A percentile compares a stretch with the other conserved stretches of the same genome.
phyloP scores from a whole-genome alignment of 2,113 vertebrate genomes.

The Montifringilla adamsi region DNA sequence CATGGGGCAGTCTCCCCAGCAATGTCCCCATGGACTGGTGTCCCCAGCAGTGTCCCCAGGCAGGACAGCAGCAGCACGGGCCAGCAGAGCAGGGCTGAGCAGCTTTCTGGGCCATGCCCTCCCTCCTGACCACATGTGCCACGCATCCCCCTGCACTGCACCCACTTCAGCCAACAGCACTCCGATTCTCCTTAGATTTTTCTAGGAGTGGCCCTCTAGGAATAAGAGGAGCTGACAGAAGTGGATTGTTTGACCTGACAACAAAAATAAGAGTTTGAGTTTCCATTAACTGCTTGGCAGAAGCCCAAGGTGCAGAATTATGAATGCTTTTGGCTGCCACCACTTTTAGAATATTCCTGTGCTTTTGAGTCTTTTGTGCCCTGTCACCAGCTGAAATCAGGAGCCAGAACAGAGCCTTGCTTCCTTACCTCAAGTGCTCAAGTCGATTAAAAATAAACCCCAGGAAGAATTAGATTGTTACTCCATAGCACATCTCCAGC shows the following conservation, averaged over 20 bases:
- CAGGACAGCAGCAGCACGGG: not conserved
- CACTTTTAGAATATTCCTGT: not conserved
- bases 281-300: conserved; percentile 23
- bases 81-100: not conserved
- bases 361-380: not conserved
- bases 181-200: not conserved
- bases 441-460: not conserved
- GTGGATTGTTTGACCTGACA: conserved; percentile 11
- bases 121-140: rapidly evolving
- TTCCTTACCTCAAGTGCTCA: not conserved
- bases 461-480: not conserved
- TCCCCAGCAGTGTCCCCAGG: not conserved
- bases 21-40: not conserved
- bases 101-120: not conserved
- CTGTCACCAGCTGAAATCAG: not conserved
- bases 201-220: not conserved
- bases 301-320: not conserved
- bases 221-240: not conserved
- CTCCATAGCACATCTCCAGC: not conserved
- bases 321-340: not conserved
- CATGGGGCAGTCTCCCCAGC: not conserved
- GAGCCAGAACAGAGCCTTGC: not conserved
- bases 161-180: not conserved
- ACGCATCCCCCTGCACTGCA: rapidly evolving
- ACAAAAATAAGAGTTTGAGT: not conserved